Conservation (phyloP, 2,797 vertebrate genomes). For the Myiotriccus ornatus region DNA sequence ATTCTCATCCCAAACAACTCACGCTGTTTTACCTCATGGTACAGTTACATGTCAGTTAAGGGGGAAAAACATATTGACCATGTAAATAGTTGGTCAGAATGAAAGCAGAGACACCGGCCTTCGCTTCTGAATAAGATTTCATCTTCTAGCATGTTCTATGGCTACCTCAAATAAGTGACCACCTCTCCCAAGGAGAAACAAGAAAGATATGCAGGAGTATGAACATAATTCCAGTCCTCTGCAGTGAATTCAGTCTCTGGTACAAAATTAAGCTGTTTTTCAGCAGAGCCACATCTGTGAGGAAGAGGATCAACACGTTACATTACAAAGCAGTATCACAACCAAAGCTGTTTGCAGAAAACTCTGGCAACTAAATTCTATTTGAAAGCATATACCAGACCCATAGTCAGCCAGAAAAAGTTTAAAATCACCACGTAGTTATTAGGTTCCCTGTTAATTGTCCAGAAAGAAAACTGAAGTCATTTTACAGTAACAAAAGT, state of each 20-base stretch:
- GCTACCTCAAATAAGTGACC: not conserved
- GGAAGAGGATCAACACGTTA: not conserved
- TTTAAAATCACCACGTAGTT: not conserved
- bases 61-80: not conserved
- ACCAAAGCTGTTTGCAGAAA: not conserved
- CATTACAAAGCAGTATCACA: not conserved
- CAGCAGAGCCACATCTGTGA: not conserved
- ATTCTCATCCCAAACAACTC: not conserved
- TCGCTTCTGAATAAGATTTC: not conserved
- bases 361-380: not conserved
- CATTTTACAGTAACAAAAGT: not conserved
- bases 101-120: not conserved
- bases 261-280: not conserved
- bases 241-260: not conserved
- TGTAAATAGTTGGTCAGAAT: not conserved
- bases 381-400: not conserved
- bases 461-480: not conserved
- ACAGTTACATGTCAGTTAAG: not conserved
- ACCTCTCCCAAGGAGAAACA: not conserved
- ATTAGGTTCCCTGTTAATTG: not conserved
- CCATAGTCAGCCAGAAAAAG: not conserved
- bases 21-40: not conserved
- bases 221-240: not conserved
- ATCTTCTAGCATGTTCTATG: not conserved
- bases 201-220: not conserved